Evolutionary conservation across 2,113 vertebrate genomes (phyloP).

Genomic region (Pantherophis guttatus): DNA sequence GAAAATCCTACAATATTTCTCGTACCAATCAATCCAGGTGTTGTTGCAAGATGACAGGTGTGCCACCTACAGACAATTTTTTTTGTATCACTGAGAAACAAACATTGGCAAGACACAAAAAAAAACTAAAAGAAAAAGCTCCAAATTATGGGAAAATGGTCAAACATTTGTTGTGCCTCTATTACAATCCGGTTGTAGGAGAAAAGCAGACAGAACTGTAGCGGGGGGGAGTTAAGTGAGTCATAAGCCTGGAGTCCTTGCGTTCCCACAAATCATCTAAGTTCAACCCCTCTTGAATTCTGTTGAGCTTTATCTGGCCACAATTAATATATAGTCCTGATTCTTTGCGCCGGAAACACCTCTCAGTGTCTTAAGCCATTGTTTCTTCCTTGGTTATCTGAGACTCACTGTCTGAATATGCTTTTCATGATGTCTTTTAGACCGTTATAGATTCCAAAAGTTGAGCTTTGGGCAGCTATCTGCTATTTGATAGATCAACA

Average conservation of each 20-base stretch:
- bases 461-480: not conserved
- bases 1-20: not conserved
- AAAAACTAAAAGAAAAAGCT: not conserved
- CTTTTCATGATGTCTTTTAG: not conserved
- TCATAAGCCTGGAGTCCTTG: not conserved
- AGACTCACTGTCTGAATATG: not conserved
- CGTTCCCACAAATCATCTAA: not conserved
- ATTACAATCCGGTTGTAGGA: not conserved
- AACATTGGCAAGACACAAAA: not conserved
- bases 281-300: not conserved
- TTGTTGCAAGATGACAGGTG: constrained; percentile 26
- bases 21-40: constrained; percentile 32
- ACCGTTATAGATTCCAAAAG: not conserved
- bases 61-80: not conserved
- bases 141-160: not conserved
- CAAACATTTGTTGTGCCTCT: not conserved
- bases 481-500: not conserved
- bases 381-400: not conserved
- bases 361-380: not conserved
- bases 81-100: not conserved
- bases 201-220: not conserved
- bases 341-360: not conserved
- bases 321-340: not conserved
- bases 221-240: not conserved
- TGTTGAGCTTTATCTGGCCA: not conserved